Conservation (phyloP, 2,888 invertebrate genomes). For the Actias luna region DNA sequence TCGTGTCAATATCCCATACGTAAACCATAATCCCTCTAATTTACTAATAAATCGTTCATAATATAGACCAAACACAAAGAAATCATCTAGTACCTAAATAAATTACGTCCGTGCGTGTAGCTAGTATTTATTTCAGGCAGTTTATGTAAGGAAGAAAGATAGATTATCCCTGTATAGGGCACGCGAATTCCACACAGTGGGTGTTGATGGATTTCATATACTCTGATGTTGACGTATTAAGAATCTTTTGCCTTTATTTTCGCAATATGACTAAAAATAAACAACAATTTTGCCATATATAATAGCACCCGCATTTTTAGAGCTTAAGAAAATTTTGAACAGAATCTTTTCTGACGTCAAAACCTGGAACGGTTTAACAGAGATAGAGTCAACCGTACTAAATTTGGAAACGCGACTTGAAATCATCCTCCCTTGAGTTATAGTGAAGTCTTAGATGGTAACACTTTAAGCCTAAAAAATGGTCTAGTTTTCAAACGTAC, state of each 20-base stretch:
- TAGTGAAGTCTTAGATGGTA: too few species aligned
- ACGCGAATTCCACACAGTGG: not conserved
- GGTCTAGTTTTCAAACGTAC: too few species aligned
- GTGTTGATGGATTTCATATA: slow-evolving; percentile 10
- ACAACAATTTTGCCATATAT: not conserved
- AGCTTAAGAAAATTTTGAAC: too few species aligned
- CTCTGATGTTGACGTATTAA: not conserved
- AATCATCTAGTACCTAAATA: not conserved
- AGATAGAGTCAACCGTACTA: too few species aligned
- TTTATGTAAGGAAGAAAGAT: slow-evolving; percentile 18
- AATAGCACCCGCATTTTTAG: not conserved
- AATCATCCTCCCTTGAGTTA: too few species aligned
- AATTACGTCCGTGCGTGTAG: slow-evolving; percentile 26
- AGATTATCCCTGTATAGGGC: slow-evolving; percentile 1
- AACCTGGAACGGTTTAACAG: too few species aligned
- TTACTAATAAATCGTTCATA: slow-evolving; percentile 2
- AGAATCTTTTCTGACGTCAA: too few species aligned
- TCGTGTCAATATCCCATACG: not conserved
- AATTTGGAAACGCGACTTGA: too few species aligned
- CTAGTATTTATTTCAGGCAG: slow-evolving; percentile 31
- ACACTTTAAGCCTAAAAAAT: too few species aligned
- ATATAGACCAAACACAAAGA: not conserved
- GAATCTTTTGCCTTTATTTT: not conserved
- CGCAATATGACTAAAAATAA: not conserved
- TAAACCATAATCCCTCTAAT: not conserved